A percentile compares a stretch with the other conserved stretches of the same genome.
phyloP scores from a whole-genome alignment of 2,797 vertebrate species.

The Neosilurus hyrtlii region DNA sequence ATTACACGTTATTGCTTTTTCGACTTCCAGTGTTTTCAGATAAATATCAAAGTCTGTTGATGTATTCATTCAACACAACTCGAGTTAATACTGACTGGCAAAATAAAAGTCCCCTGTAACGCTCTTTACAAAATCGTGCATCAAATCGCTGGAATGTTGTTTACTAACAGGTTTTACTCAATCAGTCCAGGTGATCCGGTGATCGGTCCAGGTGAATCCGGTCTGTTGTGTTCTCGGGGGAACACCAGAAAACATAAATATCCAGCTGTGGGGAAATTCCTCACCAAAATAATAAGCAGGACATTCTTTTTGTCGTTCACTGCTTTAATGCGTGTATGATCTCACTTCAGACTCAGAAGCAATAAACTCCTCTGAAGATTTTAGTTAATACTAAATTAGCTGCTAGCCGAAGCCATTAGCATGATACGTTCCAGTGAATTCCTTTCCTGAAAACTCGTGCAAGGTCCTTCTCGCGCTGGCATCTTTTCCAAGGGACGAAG shows the following conservation, averaged over 20 bases:
- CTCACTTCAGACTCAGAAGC: neutral
- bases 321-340: neutral
- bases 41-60: conserved; percentile 31
- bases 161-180: conserved; percentile 18
- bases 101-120: conserved; percentile 37
- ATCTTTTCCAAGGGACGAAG: neutral
- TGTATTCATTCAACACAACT: conserved; percentile 34
- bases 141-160: conserved; percentile 53
- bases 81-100: conserved; percentile 53
- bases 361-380: neutral
- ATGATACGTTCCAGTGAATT: conserved; percentile 1
- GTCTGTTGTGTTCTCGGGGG: neutral
- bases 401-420: neutral
- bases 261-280: neutral
- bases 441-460: neutral
- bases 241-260: neutral
- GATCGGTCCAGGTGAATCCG: neutral
- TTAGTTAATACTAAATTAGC: neutral
- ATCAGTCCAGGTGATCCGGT: neutral
- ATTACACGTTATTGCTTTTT: conserved; percentile 48
- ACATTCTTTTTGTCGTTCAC: neutral
- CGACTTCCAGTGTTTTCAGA: conserved; percentile 51
- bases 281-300: neutral
- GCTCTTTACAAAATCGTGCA: conserved; percentile 5
- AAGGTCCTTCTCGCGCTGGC: neutral